Base-by-base conservation (phyloP, 2,113 vertebrate genomes). In the Paracanthobrama guichenoti region DNA sequence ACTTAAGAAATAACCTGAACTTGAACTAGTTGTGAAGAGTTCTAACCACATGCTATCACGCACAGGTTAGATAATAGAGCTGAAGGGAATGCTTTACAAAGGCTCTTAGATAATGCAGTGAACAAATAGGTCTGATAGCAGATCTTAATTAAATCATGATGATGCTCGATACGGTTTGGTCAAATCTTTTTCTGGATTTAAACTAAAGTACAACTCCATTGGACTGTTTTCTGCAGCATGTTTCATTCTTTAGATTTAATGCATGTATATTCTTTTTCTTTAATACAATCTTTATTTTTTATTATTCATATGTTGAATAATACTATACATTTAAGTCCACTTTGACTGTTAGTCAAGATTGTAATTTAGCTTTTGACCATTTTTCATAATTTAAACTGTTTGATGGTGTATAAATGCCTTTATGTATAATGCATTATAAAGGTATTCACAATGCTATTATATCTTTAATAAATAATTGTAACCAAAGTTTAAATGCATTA, bases 101-200 rank as follows among this genome's bases (percentile, higher is more conserved):
- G 78, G 77, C 84, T 76, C 59, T 71, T 83, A 86, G 87, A 88
- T 86, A 86, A 86, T 84, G 77, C 71, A 44, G 71, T 59, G 62
- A 76, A 84, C 78, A 83, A 88, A 88, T 78, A 79, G 86, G 64
- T 64, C 35, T 82, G 87, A 88, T 84, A 86, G 12, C 44, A 78
- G 60, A 86, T 88, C 87, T 86, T 86, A 88, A 86, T 88, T 72
- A 84, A 88, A 84, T 82, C 82, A 73, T 62, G 69, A 72, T 73
- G 85, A 88, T 86, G 77, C 83, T 59, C 5, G 64, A 84, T 84
- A 86, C 77, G 69, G 64, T 86, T 77, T 48, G 62, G 76, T 22
- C 55, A 71, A 83, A 83, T 73, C 31, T 18, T 78, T 26, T 24
- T 64, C 84, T 69, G 20, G 42, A 24, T 55, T 71, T 82, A 53